Conservation (phyloP, 2,888 invertebrate genomes). For the Caradrina clavipalpis region DNA sequence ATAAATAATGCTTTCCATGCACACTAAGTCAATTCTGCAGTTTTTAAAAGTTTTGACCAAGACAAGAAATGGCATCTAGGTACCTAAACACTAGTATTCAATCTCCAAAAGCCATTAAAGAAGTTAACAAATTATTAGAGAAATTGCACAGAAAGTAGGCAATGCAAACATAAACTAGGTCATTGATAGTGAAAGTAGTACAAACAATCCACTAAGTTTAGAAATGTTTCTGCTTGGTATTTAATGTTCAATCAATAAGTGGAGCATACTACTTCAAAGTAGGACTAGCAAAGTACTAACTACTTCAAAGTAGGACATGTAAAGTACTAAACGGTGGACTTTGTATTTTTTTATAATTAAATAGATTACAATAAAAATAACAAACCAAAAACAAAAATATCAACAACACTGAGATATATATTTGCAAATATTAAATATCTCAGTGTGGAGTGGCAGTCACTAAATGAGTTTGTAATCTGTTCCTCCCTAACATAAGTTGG, state of each 20-base stretch:
- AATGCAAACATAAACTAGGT: conserved; percentile 32
- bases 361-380: neutral
- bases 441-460: neutral
- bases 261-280: neutral
- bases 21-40: neutral
- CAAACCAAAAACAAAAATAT: too few species aligned
- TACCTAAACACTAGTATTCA: neutral
- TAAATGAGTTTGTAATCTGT: neutral
- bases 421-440: too few species aligned
- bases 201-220: conserved; percentile 1
- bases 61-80: too few species aligned
- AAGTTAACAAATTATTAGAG: conserved; percentile 1
- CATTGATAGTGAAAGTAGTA: conserved; percentile 43
- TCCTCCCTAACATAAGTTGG: neutral
- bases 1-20: too few species aligned
- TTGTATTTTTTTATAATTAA: neutral
- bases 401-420: too few species aligned
- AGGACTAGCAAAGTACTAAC: neutral
- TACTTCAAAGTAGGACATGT: neutral
- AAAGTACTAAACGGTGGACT: neutral
- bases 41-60: too few species aligned
- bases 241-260: neutral
- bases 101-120: neutral
- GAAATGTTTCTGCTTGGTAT: neutral
- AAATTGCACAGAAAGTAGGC: conserved; percentile 34